Evolutionary conservation across 2,888 invertebrate species (phyloP), one percentile per base, ranked within the genome.

Genomic region (Spodoptera littoralis): DNA sequence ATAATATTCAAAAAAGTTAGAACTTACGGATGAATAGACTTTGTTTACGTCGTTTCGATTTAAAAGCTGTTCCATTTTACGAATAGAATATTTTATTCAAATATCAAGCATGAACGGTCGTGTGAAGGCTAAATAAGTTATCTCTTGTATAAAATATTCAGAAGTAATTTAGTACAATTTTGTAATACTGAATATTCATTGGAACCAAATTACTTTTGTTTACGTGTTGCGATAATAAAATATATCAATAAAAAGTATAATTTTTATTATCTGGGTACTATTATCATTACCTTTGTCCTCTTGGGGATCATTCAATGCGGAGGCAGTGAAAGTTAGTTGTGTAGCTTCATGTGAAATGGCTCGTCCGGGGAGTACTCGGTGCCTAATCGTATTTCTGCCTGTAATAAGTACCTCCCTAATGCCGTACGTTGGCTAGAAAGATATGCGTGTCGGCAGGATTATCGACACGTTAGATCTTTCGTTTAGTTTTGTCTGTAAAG

Each of bases 131-230:
- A 41, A 56, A 56, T 48, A 46, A 55, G 53, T 58, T 44, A 48
- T 54, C 22, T n/a, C 4, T 45, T 5, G 1, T 12, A 51, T 53
- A 51, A 45, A 47, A 43, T 11, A 51, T 68, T 45, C 55, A 46
- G n/a, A 22, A 18, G 48, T 24, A 8, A 53, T 69, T 60, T 22
- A 51, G 46, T 46, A 68, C n/a, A 52, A 61, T 49, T 68, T 61
- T 49, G 22, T 43, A 22, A 41, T 44, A 12, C 6, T 55, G 45
- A 52, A 67, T 52, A 68, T 68, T 61, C 42, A 61, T 52, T 42
- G 11, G 11, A 47, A 48, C 22, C 51, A 53, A 63, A 64, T 53
- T 62, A 52, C 43, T 48, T 43, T 18, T 36, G 36, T 36, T 41
- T 46, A 43, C 48, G 13, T 49, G n/a, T 49, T 51, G 22, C 50